These are phyloP conservation scores for Pygoscelis adeliae DNA, from an alignment of 2,113 vertebrate species.

Conservation along the genomic window DNA sequence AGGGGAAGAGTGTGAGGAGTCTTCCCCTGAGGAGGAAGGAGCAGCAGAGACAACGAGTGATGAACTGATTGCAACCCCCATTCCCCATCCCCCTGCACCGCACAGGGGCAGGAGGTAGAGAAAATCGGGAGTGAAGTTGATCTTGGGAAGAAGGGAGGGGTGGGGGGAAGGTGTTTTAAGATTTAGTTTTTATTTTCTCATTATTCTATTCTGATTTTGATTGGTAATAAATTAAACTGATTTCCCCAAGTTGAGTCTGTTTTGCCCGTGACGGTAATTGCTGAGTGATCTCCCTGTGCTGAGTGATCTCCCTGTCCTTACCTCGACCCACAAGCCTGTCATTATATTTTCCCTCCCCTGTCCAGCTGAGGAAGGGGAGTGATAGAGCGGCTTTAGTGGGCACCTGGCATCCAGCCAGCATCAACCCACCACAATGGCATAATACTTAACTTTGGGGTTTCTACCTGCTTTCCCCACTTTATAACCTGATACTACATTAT, in stretches of 20 bases:
- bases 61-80: background rate
- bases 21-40: background rate
- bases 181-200: background rate
- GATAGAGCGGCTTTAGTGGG: background rate
- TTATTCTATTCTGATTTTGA: background rate
- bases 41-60: fast-evolving
- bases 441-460: background rate
- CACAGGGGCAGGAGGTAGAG: background rate
- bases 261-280: background rate
- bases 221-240: background rate
- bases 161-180: background rate
- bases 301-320: background rate
- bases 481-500: background rate
- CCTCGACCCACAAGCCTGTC: background rate
- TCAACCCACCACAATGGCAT: background rate
- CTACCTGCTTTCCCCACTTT: background rate
- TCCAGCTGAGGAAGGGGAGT: background rate
- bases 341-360: background rate
- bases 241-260: background rate
- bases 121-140: background rate
- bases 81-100: background rate
- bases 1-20: background rate
- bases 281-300: background rate
- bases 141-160: fast-evolving
- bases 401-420: background rate